Evolutionary conservation across 2,797 vertebrate species (phyloP).

Genomic region (Taeniopygia guttata): DNA sequence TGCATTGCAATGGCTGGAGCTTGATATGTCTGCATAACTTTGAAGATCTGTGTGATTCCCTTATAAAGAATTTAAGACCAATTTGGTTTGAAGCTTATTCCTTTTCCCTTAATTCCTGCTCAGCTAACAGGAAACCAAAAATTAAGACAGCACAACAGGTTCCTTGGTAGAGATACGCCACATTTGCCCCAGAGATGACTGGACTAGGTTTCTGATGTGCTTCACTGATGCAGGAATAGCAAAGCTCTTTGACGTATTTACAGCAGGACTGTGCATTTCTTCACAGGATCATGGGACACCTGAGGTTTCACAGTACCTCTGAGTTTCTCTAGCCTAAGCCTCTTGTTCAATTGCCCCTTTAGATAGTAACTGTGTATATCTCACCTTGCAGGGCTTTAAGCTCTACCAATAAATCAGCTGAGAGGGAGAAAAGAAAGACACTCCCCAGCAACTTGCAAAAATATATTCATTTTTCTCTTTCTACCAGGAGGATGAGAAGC

Average conservation of each 20-base stretch:
- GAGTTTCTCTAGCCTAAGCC: background rate
- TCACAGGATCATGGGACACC: background rate
- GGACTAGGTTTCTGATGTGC: background rate
- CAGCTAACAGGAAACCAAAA: background rate
- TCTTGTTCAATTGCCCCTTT: background rate
- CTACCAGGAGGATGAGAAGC: constrained; percentile 15
- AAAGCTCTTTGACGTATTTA: background rate
- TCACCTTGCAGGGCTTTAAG: background rate
- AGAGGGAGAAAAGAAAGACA: background rate
- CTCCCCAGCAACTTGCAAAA: background rate
- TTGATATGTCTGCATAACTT: background rate
- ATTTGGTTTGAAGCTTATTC: constrained; percentile 37
- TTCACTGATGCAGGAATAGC: background rate
- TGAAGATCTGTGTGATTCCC: constrained; percentile 23
- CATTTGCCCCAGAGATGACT: background rate
- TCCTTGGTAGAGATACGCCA: background rate
- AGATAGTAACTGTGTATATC: background rate
- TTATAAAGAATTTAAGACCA: constrained; percentile 35
- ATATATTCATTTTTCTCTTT: constrained; percentile 13
- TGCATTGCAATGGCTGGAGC: background rate
- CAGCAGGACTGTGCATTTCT: background rate
- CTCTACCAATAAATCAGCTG: background rate
- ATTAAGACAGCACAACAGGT: background rate
- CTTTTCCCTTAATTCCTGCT: constrained; percentile 20
- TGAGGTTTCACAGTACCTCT: background rate